Evolutionary conservation across 2,113 vertebrate genomes (phyloP).

Genomic region (Antechinus flavipes): DNA sequence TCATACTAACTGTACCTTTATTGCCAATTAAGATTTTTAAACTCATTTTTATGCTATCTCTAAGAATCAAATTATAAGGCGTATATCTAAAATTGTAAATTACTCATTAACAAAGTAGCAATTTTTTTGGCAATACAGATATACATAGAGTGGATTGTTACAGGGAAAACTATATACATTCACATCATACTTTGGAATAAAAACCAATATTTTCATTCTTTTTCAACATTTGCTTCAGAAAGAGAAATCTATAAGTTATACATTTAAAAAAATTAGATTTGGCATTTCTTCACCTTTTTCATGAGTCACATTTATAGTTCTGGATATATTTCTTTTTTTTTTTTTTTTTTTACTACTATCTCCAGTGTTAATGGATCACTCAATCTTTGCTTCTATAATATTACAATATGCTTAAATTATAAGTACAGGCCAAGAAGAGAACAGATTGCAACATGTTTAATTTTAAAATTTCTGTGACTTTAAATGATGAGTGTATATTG

Average conservation of each 20-base stretch:
- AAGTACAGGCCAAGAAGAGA: not conserved
- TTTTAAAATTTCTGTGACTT: not conserved
- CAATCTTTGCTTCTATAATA: not conserved
- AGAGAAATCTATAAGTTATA: slow-evolving; percentile 37
- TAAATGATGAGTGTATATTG: slow-evolving; percentile 27
- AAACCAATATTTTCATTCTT: slow-evolving; percentile 13
- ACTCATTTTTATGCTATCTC: not conserved
- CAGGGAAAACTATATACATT: slow-evolving; percentile 35
- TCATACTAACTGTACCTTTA: not conserved
- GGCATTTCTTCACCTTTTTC: slow-evolving; percentile 35
- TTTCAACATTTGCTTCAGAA: slow-evolving; percentile 27
- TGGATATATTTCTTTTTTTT: not conserved
- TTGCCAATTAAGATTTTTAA: slow-evolving; percentile 23
- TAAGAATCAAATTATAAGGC: slow-evolving; percentile 25
- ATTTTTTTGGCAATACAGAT: not conserved
- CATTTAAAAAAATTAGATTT: not conserved
- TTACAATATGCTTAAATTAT: slow-evolving; percentile 18
- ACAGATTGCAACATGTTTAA: slow-evolving; percentile 22
- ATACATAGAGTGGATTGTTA: not conserved
- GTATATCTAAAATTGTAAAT: slow-evolving; percentile 46
- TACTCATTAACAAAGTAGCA: slow-evolving; percentile 20
- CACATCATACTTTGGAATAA: slow-evolving; percentile 36
- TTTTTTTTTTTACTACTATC: not conserved
- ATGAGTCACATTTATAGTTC: slow-evolving; percentile 18
- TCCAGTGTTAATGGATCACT: slow-evolving; percentile 24